These are phyloP conservation scores for Albula glossodonta DNA, from an alignment of 2,113 vertebrate species.

Conservation along the genomic window DNA sequence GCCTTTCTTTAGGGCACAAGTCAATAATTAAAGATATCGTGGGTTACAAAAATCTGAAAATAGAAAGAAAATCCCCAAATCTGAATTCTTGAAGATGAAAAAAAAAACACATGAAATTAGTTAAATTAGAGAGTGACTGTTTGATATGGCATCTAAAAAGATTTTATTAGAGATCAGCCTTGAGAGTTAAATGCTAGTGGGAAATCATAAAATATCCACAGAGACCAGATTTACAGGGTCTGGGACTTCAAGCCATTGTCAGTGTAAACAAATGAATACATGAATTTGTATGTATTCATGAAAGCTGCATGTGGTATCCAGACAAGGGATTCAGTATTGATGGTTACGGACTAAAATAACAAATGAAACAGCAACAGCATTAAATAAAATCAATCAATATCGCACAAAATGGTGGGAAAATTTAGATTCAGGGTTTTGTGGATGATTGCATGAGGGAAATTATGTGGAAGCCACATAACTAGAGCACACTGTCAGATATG, in stretches of 20 bases:
- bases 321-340: neutral
- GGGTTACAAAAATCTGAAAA: conserved; percentile 71
- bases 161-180: conserved; percentile 10
- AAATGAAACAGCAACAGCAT: neutral
- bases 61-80: conserved; percentile 36
- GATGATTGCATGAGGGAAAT: neutral
- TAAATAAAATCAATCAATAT: neutral
- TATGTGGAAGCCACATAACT: neutral
- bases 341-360: neutral
- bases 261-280: neutral
- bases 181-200: conserved; percentile 12
- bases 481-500: neutral
- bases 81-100: conserved; percentile 35
- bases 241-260: neutral
- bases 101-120: conserved; percentile 34
- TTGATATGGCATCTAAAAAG: conserved; percentile 25
- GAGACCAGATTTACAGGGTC: neutral
- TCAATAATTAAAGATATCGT: conserved; percentile 95
- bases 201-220: neutral
- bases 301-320: neutral
- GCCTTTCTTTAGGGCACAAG: conserved; percentile 86
- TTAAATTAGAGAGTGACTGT: conserved; percentile 22
- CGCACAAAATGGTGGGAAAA: neutral
- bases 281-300: neutral
- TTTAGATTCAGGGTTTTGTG: neutral